These are phyloP conservation scores for Uromys caudimaculatus DNA, from an alignment of 2,797 vertebrate species.

Conservation along the genomic window DNA sequence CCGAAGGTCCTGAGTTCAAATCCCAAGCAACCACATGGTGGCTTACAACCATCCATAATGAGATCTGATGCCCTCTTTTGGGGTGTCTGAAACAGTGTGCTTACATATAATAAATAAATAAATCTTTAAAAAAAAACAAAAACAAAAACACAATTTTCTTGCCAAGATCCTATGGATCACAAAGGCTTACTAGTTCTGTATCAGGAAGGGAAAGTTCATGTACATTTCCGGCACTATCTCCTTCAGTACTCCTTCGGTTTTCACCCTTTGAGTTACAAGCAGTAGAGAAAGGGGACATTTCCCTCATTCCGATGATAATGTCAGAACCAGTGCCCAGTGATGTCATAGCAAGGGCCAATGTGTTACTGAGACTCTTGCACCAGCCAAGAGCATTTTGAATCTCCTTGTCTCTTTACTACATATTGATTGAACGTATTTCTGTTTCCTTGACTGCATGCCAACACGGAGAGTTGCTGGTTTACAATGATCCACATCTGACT, in stretches of 20 bases:
- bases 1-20: too few species aligned
- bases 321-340: not conserved
- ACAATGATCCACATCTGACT: not conserved
- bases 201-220: not conserved
- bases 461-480: not conserved
- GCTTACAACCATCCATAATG: too few species aligned
- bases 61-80: too few species aligned
- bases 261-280: not conserved
- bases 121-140: not conserved
- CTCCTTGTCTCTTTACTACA: not conserved
- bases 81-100: too few species aligned
- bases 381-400: not conserved
- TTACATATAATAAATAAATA: too few species aligned
- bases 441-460: not conserved
- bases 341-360: not conserved
- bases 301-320: not conserved
- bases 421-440: not conserved
- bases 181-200: not conserved
- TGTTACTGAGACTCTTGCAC: not conserved
- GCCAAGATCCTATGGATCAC: not conserved
- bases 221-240: not conserved
- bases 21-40: too few species aligned
- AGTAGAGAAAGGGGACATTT: not conserved
- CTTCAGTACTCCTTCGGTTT: not conserved
- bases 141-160: not conserved